Base-by-base conservation (phyloP, 2,797 vertebrate species). In the Vultur gryphus region DNA sequence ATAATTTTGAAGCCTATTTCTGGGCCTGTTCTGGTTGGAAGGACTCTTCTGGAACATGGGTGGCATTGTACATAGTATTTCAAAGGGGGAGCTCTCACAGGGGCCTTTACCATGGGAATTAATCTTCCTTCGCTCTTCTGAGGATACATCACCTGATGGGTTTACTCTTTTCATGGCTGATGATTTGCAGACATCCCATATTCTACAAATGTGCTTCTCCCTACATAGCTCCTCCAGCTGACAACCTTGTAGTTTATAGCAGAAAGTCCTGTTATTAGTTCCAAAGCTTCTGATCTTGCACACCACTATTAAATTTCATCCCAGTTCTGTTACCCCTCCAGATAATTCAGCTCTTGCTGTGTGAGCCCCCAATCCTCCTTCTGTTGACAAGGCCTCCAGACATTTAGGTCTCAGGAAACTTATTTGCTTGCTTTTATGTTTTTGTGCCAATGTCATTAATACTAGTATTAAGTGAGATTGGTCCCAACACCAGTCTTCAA, bases 201-300 rank as follows among this genome's bases (percentile, higher is more conserved):
- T 70, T 87, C 64, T 85, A 48, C 39, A 73, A 58, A 58, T 59
- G 24, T 12, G 16, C 70, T 66, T 87, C 17, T 89, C 28, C 46
- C 19, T 72, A 4, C 1, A 0, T 44, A 51, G 26, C 25, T 85
- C 16, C 9, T 94, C 71, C 13, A 77, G 25, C 31, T 91, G 79
- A 95, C 78, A 91, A 19, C 25, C 20, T 91, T 2, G 1, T 81
- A 59, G 67, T 80, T 94, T 83, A 58, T n/a, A 77, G 59, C 59
- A 87, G 58, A 79, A 91, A 48, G 20, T 44, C 89, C 73, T 89
- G 35, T 79, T 84, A 91, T 62, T 82, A 61, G 51, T 80, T 93
- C 87, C 51, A 78, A 94, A 95, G 48, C 79, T 83, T 91, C 75
- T 83, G 87, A 94, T 79, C 64, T 89, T 87, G 54, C 44, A 67